Base-by-base conservation (phyloP, 2,888 invertebrate genomes). In the Lacanobia oleracea region DNA sequence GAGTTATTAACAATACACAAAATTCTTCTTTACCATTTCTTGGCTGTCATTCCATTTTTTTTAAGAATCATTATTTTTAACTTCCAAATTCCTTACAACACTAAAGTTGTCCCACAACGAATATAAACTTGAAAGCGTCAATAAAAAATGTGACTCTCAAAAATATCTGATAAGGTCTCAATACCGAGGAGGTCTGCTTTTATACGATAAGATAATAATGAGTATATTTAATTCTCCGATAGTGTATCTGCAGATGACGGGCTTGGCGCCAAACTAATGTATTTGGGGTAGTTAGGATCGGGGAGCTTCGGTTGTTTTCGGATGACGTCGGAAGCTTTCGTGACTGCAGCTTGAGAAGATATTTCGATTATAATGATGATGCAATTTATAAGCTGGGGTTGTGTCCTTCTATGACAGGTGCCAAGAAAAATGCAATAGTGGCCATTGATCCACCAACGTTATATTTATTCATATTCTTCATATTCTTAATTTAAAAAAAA, bases 191-290 rank as follows among this genome's bases (percentile, higher is more conserved):
- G 75, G 75, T 61, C 65, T 63, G 77, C 81, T 80, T 85, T 86
- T 77, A 86, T 85, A 27, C 63, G 86, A 86, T 86, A 85, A 86
- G 85, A 84, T 85, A 75, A 80, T 73, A 68, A 65, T 68, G 66
- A 62, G 63, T 77, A 71, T 79, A 75, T 82, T 85, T 85, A 81
- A 86, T 86, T 85, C 78, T 27, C 66, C 65, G 86, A 86, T 83
- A 83, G 64, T 72, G 60, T 84, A 86, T 85, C 85, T 77, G 66
- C 43, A 54, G 77, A 56, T 71, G 79, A 82, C 79, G 77, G 83
- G 69, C 61, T 79, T 80, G 86, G 86, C 86, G 86, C 86, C 86
- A 79, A 57, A 72, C 74, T 85, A 86, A 85, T 85, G 85, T 74
- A 75, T 75, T 74, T 75, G 73, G 81, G 79, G 74, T 70, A 63